These are phyloP conservation scores for Psettodes erumei DNA, from an alignment of 2,113 vertebrate genomes.

Conservation along the genomic window DNA sequence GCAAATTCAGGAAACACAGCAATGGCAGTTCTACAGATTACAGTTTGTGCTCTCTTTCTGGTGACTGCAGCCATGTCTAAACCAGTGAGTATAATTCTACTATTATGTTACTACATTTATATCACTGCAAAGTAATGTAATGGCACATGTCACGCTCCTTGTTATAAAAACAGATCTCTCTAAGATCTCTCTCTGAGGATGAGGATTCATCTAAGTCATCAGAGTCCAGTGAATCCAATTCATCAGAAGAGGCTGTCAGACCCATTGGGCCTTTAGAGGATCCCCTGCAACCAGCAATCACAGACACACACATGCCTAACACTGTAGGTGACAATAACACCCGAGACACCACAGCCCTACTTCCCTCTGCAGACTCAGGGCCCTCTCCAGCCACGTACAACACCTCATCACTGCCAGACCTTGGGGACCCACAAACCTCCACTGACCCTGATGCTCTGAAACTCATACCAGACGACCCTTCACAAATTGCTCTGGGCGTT, in stretches of 20 bases:
- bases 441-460: background rate
- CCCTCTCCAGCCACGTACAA: background rate
- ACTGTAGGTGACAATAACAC: background rate
- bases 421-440: constrained; percentile 34
- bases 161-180: constrained; percentile 40
- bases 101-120: background rate
- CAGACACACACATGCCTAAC: background rate
- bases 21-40: constrained; percentile 45
- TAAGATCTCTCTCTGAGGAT: constrained; percentile 20
- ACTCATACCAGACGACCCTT: constrained; percentile 20
- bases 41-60: constrained; percentile 45
- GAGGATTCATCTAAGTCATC: constrained; percentile 52
- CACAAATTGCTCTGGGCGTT: background rate
- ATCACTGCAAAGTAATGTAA: background rate
- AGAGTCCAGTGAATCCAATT: constrained; percentile 57
- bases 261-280: background rate
- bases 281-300: background rate
- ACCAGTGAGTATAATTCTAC: constrained; percentile 67
- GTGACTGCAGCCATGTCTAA: constrained; percentile 55
- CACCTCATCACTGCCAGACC: background rate
- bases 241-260: constrained; percentile 50
- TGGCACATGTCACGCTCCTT: background rate
- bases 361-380: constrained; percentile 6
- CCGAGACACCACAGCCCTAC: background rate
- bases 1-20: constrained; percentile 15